Evolutionary conservation across 2,113 vertebrate genomes (phyloP), one percentile per base, ranked within the genome.

Genomic region (Poeciliopsis retropinna): DNA sequence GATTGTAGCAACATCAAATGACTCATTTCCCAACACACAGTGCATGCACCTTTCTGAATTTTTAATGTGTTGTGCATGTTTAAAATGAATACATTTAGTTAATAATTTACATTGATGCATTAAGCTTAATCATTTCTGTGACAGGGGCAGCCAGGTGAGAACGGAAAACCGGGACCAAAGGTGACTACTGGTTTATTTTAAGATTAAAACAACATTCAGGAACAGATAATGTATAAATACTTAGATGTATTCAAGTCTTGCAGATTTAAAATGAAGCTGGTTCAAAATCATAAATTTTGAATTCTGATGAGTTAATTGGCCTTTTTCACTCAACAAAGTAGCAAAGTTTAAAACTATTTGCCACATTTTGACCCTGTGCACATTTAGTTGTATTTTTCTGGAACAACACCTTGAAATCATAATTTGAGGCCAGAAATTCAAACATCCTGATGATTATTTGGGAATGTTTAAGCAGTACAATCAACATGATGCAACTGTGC

Each of bases 81-180:
- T 7, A 31, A 72, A 72, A 32, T 32, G 22, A 15, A 11, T 3
- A 19, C 2, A 27, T 68, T n/a, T 47, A 30, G 4, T 67, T 47
- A 6, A 9, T 67, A 3, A 3, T 2, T 8, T 62, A 15, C 51
- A 17, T 27, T 54, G 29, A 28, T 71, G 17, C 7, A 67, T 25
- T 51, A 5, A 11, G 32, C 29, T 19, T 1, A 0, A 25, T 82
- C 71, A 82, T 47, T 60, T 77, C 12, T 64, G 1, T 19, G 30
- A 60, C 17, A 91, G 96, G 96, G 96, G 0, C 92, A 94, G 17
- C 94, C 87, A 4, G 96, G 96, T 41, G 95, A 96, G 7, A 89
- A 66, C 41, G 95, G 95, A 70, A 51, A 78, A 29, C 76, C 82
- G 29, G 96, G 96, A 67, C 80, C 73, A 64, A 95, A 95, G 95